phyloP scores from a whole-genome alignment of 1,140 invertebrate species.

The Cydia amplana region DNA sequence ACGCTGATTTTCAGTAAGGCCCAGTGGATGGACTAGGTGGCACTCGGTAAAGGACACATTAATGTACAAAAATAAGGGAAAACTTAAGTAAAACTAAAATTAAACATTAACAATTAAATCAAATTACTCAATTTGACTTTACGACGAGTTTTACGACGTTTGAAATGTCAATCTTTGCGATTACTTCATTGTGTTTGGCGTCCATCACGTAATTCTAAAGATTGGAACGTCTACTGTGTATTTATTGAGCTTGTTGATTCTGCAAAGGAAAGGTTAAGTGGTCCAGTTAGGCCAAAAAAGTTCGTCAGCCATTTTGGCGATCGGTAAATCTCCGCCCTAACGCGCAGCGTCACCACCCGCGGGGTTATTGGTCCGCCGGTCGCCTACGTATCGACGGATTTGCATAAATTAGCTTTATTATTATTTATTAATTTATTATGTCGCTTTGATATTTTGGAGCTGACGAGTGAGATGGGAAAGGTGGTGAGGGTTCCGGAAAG shows the following conservation, averaged over 20 bases:
- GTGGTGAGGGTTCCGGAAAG: not conserved
- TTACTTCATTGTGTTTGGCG: too few relatives aligned
- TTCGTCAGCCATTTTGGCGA: slow-evolving; percentile 12
- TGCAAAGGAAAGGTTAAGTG: not conserved
- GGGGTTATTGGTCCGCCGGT: slow-evolving; percentile 58
- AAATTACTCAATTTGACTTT: too few relatives aligned
- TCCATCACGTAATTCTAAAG: too few relatives aligned
- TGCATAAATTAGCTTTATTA: slow-evolving; percentile 57
- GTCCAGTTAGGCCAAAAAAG: not conserved
- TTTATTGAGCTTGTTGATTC: not conserved
- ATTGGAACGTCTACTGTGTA: too few relatives aligned
- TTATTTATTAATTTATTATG: slow-evolving; percentile 43
- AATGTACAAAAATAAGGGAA: too few relatives aligned
- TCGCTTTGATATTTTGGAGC: slow-evolving; percentile 22
- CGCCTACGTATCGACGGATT: slow-evolving; percentile 61
- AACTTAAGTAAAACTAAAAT: too few relatives aligned
- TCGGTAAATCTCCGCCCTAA: slow-evolving; percentile 15
- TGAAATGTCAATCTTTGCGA: not conserved
- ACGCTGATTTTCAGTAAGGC: too few relatives aligned
- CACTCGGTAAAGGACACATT: too few relatives aligned
- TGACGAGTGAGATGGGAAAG: not conserved
- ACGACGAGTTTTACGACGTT: not conserved
- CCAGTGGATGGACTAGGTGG: too few relatives aligned
- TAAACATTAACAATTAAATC: too few relatives aligned
- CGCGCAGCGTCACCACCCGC: slow-evolving; percentile 35